Evolutionary conservation across 2,113 vertebrate species (phyloP), one percentile per base, ranked within the genome.

Genomic region (Gasterosteus aculeatus): DNA sequence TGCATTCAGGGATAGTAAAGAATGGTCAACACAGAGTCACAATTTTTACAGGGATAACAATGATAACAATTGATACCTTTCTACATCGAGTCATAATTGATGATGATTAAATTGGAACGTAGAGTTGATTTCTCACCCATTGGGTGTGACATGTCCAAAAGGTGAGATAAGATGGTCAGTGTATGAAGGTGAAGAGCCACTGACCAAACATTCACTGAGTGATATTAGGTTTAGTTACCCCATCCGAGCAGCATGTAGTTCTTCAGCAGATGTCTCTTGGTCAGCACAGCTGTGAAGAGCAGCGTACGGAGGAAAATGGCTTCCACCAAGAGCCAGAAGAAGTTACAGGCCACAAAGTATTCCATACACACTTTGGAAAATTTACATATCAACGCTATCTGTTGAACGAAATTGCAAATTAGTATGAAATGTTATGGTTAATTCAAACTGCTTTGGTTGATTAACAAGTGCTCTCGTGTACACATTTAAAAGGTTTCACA

Each of bases 241-340:
- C 98, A 99, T 81, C 97, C 98, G 60, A 99, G 92, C 80, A 97
- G 79, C 82, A 97, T 91, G 61, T 96, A 99, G 15, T 89, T 94
- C 91, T 96, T 96, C 33, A 98, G 94, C 67, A 98, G 90, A 0
- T 94, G 64, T 58, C 92, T 93, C 67, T 96, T 96, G 33, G 95
- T 96, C 64, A 97, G 88, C 2, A 97, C 93, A 0, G 95, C 94
- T 1, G 96, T 95, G 78, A 96, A 95, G 83, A 99, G 81, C 16
- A 98, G 88, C 0, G 93, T 95, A 4, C 97, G 95, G 53, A 99
- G 95, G 53, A 98, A 99, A 72, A 98, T 93, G 4, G 97, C 97
- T 92, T 99, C 98, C 2, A 98, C 96, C 71, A 99, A 85, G 0
- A 99, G 93, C 98, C 98, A 99, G 44, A 96, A 96, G 86, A 93